A percentile compares a stretch with the other conserved stretches of the same genome.
Conservation (phyloP, 2,888 invertebrate species). For the Cyclophora albipunctata region DNA sequence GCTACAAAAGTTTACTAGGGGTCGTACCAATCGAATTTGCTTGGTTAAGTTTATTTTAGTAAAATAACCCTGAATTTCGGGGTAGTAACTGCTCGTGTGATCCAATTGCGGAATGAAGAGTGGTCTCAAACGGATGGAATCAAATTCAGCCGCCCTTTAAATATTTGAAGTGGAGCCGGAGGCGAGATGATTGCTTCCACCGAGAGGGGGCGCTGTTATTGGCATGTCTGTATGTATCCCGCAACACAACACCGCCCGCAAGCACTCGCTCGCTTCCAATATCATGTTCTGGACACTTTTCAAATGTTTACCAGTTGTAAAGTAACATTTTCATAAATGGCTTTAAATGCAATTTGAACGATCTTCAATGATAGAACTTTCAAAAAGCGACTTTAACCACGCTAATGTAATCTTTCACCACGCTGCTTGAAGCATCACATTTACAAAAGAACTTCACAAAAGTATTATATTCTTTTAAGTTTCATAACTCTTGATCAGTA, state of each 20-base stretch:
- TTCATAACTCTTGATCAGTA: no score
- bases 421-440: no score
- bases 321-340: no score
- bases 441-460: no score
- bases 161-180: slow-evolving; percentile 63
- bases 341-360: no score
- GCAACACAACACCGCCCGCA: slow-evolving; percentile 2
- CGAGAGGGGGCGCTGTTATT: slow-evolving; percentile 9
- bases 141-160: slow-evolving; percentile 66
- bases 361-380: no score
- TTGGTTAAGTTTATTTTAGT: slow-evolving; percentile 56
- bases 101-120: slow-evolving; percentile 58
- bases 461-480: no score
- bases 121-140: slow-evolving; percentile 44
- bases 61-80: slow-evolving; percentile 45
- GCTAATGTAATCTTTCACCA: no score
- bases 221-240: background rate
- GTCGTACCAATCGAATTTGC: slow-evolving; percentile 58
- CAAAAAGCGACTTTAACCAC: no score
- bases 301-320: no score
- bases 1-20: slow-evolving; percentile 46
- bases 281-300: no score
- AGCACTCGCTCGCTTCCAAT: background rate
- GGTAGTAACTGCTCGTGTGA: slow-evolving; percentile 61
- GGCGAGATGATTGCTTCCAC: slow-evolving; percentile 22